Evolutionary conservation across 2,113 vertebrate species (phyloP).

Genomic region (Lepus timidus): DNA sequence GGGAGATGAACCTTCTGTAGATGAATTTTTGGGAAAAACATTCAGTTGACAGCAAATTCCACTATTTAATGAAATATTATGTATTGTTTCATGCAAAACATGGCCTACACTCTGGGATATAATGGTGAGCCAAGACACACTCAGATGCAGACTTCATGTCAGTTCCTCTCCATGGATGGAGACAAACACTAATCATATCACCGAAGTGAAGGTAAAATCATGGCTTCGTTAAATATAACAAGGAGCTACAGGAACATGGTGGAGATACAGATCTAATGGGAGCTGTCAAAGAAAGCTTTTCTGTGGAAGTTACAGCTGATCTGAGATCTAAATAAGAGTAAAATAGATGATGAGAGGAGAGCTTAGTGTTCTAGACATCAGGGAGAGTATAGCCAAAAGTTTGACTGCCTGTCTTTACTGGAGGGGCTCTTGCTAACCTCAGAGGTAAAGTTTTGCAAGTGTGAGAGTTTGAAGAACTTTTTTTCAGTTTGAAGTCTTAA

Average conservation of each 20-base stretch:
- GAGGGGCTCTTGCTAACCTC: not conserved
- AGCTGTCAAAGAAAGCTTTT: not conserved
- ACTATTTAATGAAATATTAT: conserved; percentile 5
- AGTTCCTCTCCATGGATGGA: not conserved
- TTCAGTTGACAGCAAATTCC: not conserved
- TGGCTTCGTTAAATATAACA: conserved; percentile 2
- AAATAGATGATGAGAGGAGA: not conserved
- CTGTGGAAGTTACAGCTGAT: conserved; percentile 11
- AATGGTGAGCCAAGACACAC: not conserved
- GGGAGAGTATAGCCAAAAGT: not conserved
- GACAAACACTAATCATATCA: not conserved
- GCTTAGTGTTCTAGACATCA: not conserved
- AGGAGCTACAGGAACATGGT: not conserved
- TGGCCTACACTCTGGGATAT: not conserved
- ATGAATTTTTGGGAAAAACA: not conserved
- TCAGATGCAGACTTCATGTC: not conserved
- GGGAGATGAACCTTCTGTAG: not conserved
- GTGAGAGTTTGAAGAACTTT: not conserved
- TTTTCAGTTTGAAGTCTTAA: conserved; percentile 37
- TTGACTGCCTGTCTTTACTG: not conserved
- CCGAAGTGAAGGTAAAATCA: conserved; percentile 35
- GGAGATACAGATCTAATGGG: conserved; percentile 3
- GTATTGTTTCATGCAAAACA: not conserved
- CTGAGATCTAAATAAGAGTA: not conserved
- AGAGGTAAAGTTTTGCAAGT: not conserved